Conservation (phyloP, 2,113 vertebrate species). For the Dasyornis broadbenti region DNA sequence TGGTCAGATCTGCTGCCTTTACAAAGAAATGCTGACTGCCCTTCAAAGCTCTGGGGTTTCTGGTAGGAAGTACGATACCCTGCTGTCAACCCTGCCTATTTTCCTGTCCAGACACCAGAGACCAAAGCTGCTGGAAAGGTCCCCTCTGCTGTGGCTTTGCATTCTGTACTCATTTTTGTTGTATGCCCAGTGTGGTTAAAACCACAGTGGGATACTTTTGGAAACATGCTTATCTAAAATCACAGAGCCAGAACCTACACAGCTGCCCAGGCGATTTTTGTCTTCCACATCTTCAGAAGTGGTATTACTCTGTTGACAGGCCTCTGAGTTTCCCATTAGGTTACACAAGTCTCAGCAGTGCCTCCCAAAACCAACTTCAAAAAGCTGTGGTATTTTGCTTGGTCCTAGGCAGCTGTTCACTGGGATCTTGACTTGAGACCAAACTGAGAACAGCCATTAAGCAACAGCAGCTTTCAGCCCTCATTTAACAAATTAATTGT, state of each 20-base stretch:
- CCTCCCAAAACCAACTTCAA: background rate
- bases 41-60: background rate
- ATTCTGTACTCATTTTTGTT: background rate
- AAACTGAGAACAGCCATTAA: background rate
- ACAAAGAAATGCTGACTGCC: background rate
- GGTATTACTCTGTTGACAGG: background rate
- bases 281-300: constrained; percentile 2
- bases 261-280: background rate
- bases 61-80: background rate
- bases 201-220: background rate
- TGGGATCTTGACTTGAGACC: background rate
- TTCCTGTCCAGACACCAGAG: background rate
- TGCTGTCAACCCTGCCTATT: background rate
- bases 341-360: background rate
- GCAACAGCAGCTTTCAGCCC: background rate
- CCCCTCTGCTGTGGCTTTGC: background rate
- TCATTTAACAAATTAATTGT: background rate
- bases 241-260: background rate
- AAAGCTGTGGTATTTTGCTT: constrained; percentile 15
- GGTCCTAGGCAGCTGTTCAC: background rate
- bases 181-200: background rate
- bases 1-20: background rate
- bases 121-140: background rate
- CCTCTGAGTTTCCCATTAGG: background rate
- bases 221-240: background rate